phyloP scores from a whole-genome alignment of 2,113 vertebrate species.

The Halcyon senegalensis region DNA sequence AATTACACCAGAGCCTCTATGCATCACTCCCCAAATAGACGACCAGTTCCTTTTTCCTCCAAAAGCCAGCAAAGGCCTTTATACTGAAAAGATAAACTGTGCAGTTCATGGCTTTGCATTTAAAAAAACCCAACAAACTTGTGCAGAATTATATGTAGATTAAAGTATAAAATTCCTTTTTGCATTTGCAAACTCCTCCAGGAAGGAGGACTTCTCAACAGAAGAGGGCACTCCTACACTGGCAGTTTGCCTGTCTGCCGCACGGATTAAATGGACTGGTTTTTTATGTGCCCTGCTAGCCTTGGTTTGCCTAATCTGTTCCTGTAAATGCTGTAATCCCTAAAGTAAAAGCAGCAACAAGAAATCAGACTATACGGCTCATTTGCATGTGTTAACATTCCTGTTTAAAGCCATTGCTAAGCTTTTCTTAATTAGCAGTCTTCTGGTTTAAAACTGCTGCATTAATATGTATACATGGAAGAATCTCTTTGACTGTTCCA shows the following conservation, averaged over 20 bases:
- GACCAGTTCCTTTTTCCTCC: not conserved
- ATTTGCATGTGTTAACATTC: constrained; percentile 75
- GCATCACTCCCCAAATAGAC: not conserved
- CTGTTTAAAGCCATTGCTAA: constrained; percentile 72
- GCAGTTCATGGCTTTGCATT: not conserved
- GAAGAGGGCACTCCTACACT: constrained; percentile 64
- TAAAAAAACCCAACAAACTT: not conserved
- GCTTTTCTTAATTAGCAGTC: constrained; percentile 74
- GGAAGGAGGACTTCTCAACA: not conserved
- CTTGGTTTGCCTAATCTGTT: constrained; percentile 66
- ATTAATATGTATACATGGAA: constrained; percentile 72
- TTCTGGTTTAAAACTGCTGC: constrained; percentile 65
- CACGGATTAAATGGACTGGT: not conserved
- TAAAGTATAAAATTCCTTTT: not conserved
- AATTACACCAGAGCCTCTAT: not conserved
- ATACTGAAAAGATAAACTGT: not conserved
- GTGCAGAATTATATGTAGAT: not conserved
- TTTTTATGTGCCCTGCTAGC: not conserved
- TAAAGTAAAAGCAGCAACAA: constrained; percentile 52
- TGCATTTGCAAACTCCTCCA: not conserved
- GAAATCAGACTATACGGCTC: constrained; percentile 53
- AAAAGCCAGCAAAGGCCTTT: not conserved
- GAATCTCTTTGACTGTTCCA: constrained; percentile 48
- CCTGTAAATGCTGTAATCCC: constrained; percentile 70
- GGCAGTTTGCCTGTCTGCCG: not conserved